Evolutionary conservation across 2,888 invertebrate species (phyloP).

Genomic region (Lamproptera curius): DNA sequence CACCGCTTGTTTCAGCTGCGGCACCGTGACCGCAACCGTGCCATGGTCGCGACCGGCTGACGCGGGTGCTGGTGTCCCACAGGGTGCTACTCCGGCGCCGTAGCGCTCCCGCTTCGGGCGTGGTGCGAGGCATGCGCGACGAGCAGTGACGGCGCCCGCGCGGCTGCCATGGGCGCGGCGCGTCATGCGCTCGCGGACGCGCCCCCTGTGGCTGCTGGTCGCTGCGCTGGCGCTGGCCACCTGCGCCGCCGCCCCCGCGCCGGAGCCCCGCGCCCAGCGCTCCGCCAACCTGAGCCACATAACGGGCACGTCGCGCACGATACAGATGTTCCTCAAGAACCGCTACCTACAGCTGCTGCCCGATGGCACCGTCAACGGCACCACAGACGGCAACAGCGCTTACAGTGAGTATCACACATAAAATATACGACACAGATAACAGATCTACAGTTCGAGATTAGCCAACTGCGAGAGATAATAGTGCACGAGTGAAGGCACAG

Average conservation of each 20-base stretch:
- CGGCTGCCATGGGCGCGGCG: constrained; percentile 76
- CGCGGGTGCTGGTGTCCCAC: constrained; percentile 1
- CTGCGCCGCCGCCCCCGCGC: constrained; percentile 72
- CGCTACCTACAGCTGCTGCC: constrained; percentile 89
- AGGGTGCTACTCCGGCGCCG: constrained; percentile 5
- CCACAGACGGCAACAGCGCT: constrained; percentile 87
- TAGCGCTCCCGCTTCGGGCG: constrained; percentile 29
- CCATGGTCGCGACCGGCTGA: not conserved
- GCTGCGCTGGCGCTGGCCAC: constrained; percentile 74
- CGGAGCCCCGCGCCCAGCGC: constrained; percentile 83
- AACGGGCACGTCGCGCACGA: constrained; percentile 87
- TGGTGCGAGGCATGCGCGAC: constrained; percentile 44
- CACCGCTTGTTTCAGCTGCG: no score
- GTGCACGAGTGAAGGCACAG: no score
- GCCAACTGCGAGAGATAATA: no score
- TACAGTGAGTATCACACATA: constrained; percentile 83
- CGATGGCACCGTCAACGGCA: constrained; percentile 91
- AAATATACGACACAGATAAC: no score
- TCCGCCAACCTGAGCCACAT: constrained; percentile 89
- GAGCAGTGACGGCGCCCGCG: constrained; percentile 74
- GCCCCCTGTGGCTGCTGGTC: constrained; percentile 73
- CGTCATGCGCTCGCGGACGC: constrained; percentile 72
- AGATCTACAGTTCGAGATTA: no score
- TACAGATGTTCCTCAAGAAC: constrained; percentile 91
- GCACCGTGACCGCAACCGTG: no score